These are phyloP conservation scores for Kryptolebias ocellatus DNA, from an alignment of 2,797 vertebrate species.

Conservation along the genomic window DNA sequence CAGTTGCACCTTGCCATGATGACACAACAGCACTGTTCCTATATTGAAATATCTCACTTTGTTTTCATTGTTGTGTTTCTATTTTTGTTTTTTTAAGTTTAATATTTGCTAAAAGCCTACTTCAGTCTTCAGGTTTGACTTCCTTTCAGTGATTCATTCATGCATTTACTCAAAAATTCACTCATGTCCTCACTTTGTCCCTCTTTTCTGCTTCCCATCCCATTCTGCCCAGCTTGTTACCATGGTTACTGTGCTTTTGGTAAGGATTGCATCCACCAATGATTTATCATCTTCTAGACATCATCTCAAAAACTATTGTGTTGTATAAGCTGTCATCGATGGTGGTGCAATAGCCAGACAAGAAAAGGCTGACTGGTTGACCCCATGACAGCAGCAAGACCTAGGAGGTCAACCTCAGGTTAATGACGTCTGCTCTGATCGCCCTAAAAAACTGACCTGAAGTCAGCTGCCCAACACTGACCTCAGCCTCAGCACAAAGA, in stretches of 20 bases:
- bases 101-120: not conserved
- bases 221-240: conserved; percentile 9
- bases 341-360: conserved; percentile 54
- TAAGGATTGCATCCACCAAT: conserved; percentile 2
- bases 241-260: conserved; percentile 28
- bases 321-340: conserved; percentile 27
- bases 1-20: not conserved
- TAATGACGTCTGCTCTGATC: conserved; percentile 57
- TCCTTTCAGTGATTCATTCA: not conserved
- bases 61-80: not conserved
- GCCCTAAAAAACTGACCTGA: conserved; percentile 53
- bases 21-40: conserved; percentile 1
- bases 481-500: conserved; percentile 31
- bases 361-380: conserved; percentile 50
- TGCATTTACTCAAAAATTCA: not conserved
- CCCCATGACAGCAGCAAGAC: conserved; percentile 60
- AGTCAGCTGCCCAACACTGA: conserved; percentile 58
- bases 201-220: not conserved
- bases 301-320: conserved; percentile 18
- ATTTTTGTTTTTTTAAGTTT: not conserved
- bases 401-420: conserved; percentile 49
- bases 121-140: not conserved
- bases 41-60: not conserved
- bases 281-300: conserved; percentile 32
- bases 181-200: not conserved